Percentiles rank a stretch among this genome's conserved stretches.
These are phyloP conservation scores for Thomomys bottae DNA, from an alignment of 2,113 vertebrate species.

Conservation along the genomic window DNA sequence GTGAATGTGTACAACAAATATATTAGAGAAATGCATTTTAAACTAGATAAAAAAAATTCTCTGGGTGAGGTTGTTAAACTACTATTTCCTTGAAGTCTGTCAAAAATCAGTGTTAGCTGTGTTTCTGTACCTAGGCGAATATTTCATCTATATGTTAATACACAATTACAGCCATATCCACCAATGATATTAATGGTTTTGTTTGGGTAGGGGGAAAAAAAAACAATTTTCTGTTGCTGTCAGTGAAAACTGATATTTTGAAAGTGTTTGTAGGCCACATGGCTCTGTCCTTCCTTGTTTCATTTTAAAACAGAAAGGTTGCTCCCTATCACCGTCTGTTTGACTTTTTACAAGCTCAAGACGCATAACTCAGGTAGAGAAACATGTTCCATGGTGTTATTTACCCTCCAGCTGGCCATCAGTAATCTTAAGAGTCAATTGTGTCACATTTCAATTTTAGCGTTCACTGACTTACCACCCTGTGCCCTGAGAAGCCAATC, in stretches of 20 bases:
- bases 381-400: slow-evolving; percentile 69
- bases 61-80: neutral
- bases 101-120: neutral
- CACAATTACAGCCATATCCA: neutral
- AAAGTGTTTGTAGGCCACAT: slow-evolving; percentile 15
- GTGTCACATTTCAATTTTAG: slow-evolving; percentile 81
- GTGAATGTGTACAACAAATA: neutral
- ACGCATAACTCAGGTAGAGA: slow-evolving; percentile 75
- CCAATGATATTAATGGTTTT: neutral
- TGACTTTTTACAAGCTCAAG: slow-evolving; percentile 80
- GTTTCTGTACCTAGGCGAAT: neutral
- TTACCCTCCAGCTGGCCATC: slow-evolving; percentile 39
- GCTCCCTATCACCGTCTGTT: slow-evolving; percentile 78
- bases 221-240: slow-evolving; percentile 44
- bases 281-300: slow-evolving; percentile 56
- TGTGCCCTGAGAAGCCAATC: slow-evolving; percentile 35
- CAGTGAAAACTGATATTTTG: slow-evolving; percentile 75
- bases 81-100: neutral
- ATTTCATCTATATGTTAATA: slow-evolving; percentile 49
- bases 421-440: slow-evolving; percentile 80
- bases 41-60: neutral
- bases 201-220: slow-evolving; percentile 68
- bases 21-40: neutral
- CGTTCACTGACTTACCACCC: slow-evolving; percentile 74
- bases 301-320: slow-evolving; percentile 54